These are phyloP conservation scores for Drosophila mayaguana DNA, from an alignment of 2,888 invertebrate species.

Conservation along the genomic window DNA sequence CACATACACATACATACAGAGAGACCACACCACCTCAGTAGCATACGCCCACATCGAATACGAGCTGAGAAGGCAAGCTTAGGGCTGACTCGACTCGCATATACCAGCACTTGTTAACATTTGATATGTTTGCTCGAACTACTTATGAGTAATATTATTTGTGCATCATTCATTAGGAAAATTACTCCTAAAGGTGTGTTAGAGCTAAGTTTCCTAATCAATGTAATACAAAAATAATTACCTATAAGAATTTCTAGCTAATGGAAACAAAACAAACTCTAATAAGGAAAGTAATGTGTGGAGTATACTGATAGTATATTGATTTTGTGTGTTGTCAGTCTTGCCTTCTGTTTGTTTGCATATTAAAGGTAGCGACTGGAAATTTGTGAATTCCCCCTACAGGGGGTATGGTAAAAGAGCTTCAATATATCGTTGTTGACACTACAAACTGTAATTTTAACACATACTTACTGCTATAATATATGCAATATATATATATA, in stretches of 20 bases:
- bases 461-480: too few relatives aligned
- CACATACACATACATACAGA: conserved; percentile 4
- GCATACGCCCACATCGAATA: not conserved
- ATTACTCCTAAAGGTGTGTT: not conserved
- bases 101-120: conserved; percentile 1
- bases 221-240: not conserved
- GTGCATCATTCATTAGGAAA: not conserved
- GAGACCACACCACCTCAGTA: conserved; percentile 15
- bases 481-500: too few relatives aligned
- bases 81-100: conserved; percentile 7
- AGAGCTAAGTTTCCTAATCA: not conserved
- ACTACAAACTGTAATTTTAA: too few relatives aligned
- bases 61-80: not conserved
- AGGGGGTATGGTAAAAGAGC: too few relatives aligned
- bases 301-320: not conserved
- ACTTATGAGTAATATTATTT: not conserved
- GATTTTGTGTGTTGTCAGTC: too few relatives aligned
- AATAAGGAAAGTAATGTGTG: not conserved
- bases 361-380: too few relatives aligned
- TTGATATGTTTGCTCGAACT: not conserved
- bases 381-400: too few relatives aligned
- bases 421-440: too few relatives aligned
- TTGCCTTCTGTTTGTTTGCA: too few relatives aligned
- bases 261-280: not conserved
- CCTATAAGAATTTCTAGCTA: not conserved